Conservation (phyloP, 2,888 invertebrate species). For the Himalopsyche anomala region DNA sequence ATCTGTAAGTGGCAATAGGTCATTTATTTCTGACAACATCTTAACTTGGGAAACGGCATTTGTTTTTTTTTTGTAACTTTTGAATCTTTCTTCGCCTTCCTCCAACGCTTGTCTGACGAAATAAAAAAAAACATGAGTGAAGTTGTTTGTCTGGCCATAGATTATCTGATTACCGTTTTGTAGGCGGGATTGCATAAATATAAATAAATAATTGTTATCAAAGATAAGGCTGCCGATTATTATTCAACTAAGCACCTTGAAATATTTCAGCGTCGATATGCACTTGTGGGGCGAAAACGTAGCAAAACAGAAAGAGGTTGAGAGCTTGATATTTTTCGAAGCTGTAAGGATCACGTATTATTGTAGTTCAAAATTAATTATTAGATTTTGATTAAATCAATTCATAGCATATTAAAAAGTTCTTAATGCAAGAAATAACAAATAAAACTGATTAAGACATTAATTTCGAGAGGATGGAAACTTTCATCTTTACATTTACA, state of each 20-base stretch:
- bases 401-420: too few species aligned
- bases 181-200: slow-evolving; percentile 20
- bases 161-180: slow-evolving; percentile 7
- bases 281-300: background rate
- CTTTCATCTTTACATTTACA: too few species aligned
- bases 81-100: background rate
- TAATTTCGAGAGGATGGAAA: too few species aligned
- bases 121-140: background rate
- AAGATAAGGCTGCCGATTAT: background rate
- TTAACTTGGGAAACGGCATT: too few species aligned
- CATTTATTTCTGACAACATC: too few species aligned
- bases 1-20: too few species aligned
- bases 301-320: background rate
- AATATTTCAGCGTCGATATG: slow-evolving; percentile 15
- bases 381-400: too few species aligned
- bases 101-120: background rate
- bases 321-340: background rate
- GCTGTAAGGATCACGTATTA: too few species aligned
- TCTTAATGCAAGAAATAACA: too few species aligned
- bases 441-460: too few species aligned
- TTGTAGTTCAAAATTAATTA: too few species aligned
- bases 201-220: slow-evolving; percentile 27
- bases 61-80: background rate
- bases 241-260: slow-evolving; percentile 30
- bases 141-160: slow-evolving; percentile 3